These are phyloP conservation scores for Oryzias woworae DNA, from an alignment of 2,113 vertebrate genomes.

Conservation along the genomic window DNA sequence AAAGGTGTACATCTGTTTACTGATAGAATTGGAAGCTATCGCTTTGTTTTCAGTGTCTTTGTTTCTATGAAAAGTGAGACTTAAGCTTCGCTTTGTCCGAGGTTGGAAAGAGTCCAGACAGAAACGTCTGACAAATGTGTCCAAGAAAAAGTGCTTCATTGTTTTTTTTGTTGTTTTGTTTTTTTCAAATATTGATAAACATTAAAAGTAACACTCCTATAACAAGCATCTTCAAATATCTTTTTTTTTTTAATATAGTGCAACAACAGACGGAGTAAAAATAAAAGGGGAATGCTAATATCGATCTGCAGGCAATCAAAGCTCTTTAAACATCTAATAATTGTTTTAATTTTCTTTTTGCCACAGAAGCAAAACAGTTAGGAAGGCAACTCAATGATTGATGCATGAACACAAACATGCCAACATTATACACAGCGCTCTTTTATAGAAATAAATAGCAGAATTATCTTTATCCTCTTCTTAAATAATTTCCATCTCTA, in stretches of 20 bases:
- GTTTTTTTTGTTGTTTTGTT: conserved; percentile 32
- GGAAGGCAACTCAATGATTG: conserved; percentile 82
- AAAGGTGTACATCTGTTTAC: conserved; percentile 6
- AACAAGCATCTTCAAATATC: conserved; percentile 72
- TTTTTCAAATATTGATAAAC: conserved; percentile 72
- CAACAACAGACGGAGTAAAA: conserved; percentile 72
- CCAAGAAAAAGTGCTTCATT: conserved; percentile 74
- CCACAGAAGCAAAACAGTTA: conserved; percentile 78
- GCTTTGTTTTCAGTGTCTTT: background rate
- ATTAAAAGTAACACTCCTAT: conserved; percentile 76
- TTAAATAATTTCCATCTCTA: conserved; percentile 83
- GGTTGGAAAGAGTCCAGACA: conserved; percentile 11
- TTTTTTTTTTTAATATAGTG: conserved; percentile 70
- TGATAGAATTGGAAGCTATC: background rate
- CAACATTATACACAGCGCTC: conserved; percentile 79
- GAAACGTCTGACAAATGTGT: conserved; percentile 41
- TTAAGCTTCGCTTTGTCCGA: conserved; percentile 16
- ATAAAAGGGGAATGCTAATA: conserved; percentile 53
- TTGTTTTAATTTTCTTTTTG: conserved; percentile 43
- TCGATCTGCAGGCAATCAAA: conserved; percentile 79
- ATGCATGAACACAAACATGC: conserved; percentile 83
- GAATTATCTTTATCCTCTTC: conserved; percentile 77
- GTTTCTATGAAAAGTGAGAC: conserved; percentile 6
- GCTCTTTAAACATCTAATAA: conserved; percentile 73
- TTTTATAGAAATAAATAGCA: conserved; percentile 85